phyloP scores from a whole-genome alignment of 1,140 invertebrate species.

The Drosophila biarmipes region DNA sequence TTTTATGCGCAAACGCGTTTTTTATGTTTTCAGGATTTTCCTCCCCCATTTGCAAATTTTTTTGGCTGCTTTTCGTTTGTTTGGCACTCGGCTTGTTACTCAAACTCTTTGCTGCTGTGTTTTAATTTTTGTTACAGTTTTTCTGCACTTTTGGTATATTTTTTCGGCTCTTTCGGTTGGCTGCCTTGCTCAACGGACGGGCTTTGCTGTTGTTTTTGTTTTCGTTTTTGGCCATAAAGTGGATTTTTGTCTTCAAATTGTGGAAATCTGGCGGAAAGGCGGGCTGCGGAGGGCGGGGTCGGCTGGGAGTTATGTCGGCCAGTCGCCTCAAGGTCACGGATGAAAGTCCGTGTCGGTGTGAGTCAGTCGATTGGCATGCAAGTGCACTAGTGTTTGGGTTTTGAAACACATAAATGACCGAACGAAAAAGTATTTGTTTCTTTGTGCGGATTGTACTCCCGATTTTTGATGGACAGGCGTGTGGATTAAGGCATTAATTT shows the following conservation, averaged over 20 bases:
- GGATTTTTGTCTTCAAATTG: slow-evolving; percentile 78
- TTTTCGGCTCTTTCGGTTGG: slow-evolving; percentile 5
- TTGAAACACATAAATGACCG: slow-evolving; percentile 2
- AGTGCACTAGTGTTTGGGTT: slow-evolving; percentile 35
- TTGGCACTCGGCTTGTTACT: slow-evolving; percentile 36
- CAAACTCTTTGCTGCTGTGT: slow-evolving; percentile 50
- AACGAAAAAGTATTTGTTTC: slow-evolving; percentile 33
- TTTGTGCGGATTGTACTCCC: slow-evolving; percentile 19
- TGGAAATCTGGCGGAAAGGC: slow-evolving; percentile 56
- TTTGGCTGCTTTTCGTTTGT: slow-evolving; percentile 28
- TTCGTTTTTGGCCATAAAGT: slow-evolving; percentile 62
- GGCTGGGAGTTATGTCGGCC: slow-evolving; percentile 57
- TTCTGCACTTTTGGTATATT: slow-evolving; percentile 33
- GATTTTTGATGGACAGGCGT: slow-evolving; percentile 39
- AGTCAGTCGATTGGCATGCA: slow-evolving; percentile 44
- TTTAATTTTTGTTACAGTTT: slow-evolving; percentile 61
- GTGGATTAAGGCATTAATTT: slow-evolving; percentile 33
- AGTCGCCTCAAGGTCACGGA: slow-evolving; percentile 76
- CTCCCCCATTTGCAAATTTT: slow-evolving; percentile 27
- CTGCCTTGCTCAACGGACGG: slow-evolving; percentile 69
- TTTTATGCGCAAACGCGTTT: slow-evolving; percentile 77
- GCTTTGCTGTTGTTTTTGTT: slow-evolving; percentile 37
- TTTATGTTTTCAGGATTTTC: slow-evolving; percentile 77
- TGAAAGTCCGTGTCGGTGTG: slow-evolving; percentile 67
- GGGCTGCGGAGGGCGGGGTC: slow-evolving; percentile 10